Evolutionary conservation across 2,888 invertebrate genomes (phyloP).

Genomic region (Rhogogaster chlorosoma): DNA sequence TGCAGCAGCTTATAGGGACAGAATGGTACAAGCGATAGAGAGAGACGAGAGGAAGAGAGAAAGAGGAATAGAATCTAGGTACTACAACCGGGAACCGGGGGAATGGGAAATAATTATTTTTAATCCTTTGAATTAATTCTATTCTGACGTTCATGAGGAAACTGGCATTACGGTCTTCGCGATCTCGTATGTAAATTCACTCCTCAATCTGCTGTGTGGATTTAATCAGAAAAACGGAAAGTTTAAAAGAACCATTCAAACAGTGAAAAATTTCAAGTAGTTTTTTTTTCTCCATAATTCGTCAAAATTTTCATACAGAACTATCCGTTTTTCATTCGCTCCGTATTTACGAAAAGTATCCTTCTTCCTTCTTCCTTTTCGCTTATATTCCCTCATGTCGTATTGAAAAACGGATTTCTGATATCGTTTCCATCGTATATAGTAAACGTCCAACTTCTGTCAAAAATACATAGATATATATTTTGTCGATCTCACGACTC

Average conservation of each 20-base stretch:
- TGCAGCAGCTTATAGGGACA: background rate
- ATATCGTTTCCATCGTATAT: too few relatives aligned
- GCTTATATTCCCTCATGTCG: too few relatives aligned
- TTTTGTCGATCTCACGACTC: slow-evolving; percentile 53
- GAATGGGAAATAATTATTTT: slow-evolving; percentile 30
- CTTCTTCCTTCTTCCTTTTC: background rate
- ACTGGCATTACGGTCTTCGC: too few relatives aligned
- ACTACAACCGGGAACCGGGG: background rate
- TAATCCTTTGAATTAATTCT: slow-evolving; percentile 34
- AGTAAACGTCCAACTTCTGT: background rate
- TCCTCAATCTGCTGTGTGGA: background rate
- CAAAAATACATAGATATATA: background rate
- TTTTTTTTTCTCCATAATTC: too few relatives aligned
- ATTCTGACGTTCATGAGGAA: background rate
- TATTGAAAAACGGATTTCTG: too few relatives aligned
- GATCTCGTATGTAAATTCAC: background rate
- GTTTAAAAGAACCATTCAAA: background rate
- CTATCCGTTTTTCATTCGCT: background rate
- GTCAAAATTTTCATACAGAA: background rate
- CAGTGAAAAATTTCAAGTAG: too few relatives aligned
- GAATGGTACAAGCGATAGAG: background rate
- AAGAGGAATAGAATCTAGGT: background rate
- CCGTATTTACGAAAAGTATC: background rate
- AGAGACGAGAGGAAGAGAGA: background rate
- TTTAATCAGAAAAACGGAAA: background rate